Evolutionary conservation across 2,888 invertebrate genomes (phyloP), one percentile per base, ranked within the genome.

Genomic region (Hedya salicella): DNA sequence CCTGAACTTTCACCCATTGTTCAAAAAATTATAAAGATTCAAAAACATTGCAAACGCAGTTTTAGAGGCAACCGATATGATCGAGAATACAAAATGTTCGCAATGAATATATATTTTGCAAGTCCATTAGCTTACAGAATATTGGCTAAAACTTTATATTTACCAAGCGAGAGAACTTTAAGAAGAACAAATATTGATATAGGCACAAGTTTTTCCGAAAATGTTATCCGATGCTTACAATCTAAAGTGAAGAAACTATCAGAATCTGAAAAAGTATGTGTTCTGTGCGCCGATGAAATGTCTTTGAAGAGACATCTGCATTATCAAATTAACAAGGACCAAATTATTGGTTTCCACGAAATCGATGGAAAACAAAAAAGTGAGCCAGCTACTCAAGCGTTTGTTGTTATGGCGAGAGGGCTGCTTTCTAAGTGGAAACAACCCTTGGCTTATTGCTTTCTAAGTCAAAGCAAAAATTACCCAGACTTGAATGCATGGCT

Each of bases 311-410:
- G 40, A 11, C 17, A 67, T 57, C n/a, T 69, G 11, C 13, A 48
- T 42, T 70, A 70, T 60, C 19, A 62, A 36, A 54, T 67, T 36
- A 66, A 57, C 13, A 36, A 61, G 21, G 69, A 69, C 19, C 62
- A 60, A 61, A 57, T 70, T 14, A 49, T 60, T 25, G 69, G 70
- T 0, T 69, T 70, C n/a, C 67, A 69, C 3, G 60, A 69, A 53
- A 56, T 69, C 8, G 25, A 69, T 39, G 56, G 48, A 11, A 30
- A 46, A 17, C 62, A 56, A 44, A 68, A 21, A 11, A 42, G 4
- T 14, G 62, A 68, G 21, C 54, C 52, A 14, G 65, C 62, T 1
- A 53, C 52, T 14, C 46, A 54, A 54, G 68, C 62, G 9, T 42
- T 62, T 44, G 68, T 68, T 2, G n/a, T 68, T 11, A 66, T 59